Evolutionary conservation across 1,140 invertebrate genomes (phyloP).

Genomic region (Chrysoperla carnea): DNA sequence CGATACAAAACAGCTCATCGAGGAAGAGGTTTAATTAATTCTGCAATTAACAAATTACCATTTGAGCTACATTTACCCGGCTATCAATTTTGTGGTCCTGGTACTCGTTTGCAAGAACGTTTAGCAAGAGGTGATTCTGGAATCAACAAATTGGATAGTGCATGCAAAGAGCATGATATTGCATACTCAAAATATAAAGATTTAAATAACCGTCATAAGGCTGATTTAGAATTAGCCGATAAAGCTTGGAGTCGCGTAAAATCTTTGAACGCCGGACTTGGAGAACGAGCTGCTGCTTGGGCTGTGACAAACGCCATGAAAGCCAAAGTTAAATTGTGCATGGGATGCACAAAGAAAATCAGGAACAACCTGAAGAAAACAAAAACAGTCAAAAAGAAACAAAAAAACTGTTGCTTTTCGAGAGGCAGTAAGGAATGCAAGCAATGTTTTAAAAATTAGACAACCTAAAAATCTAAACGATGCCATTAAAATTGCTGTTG

Average conservation of each 20-base stretch:
- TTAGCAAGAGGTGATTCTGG: constrained; percentile 21
- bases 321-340: constrained; percentile 16
- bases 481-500: too few relatives aligned
- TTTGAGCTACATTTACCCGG: constrained; percentile 25
- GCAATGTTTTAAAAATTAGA: constrained; percentile 5
- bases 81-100: constrained; percentile 26
- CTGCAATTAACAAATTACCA: constrained; percentile 21
- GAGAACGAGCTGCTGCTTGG: constrained; percentile 15
- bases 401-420: constrained; percentile 1
- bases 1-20: too few relatives aligned
- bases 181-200: constrained; percentile 18
- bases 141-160: constrained; percentile 23
- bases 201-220: constrained; percentile 16
- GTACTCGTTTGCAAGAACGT: constrained; percentile 25
- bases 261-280: constrained; percentile 16
- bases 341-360: constrained; percentile 9
- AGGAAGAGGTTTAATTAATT: constrained; percentile 5
- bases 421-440: constrained; percentile 2
- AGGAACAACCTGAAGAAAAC: constrained; percentile 1
- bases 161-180: constrained; percentile 27
- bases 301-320: constrained; percentile 16
- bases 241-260: constrained; percentile 19
- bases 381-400: neutral
- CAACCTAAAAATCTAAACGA: constrained; percentile 1
- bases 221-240: constrained; percentile 18